Conservation (phyloP, 2,888 invertebrate species). For the Stenodera caucasica region DNA sequence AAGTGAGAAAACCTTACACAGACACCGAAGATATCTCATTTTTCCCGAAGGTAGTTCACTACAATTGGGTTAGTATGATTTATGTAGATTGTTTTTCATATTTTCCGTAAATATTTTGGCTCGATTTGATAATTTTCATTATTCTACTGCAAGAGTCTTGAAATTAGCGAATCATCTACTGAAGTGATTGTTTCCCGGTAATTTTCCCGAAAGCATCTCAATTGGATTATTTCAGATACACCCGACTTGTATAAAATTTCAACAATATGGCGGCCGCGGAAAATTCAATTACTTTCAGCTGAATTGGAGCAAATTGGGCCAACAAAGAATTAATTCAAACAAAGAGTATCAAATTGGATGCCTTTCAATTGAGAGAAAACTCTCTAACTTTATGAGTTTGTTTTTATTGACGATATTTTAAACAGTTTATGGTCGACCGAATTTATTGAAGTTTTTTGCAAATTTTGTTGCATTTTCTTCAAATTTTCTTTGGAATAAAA, state of each 20-base stretch:
- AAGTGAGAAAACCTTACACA: conserved; percentile 41
- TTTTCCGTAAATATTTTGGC: no score
- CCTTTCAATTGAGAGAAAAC: no score
- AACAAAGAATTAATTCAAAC: no score
- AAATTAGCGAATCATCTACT: no score
- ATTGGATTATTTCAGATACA: not conserved
- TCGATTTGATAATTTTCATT: no score
- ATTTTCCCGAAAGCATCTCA: not conserved
- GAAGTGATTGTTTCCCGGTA: not conserved
- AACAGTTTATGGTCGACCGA: no score
- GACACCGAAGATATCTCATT: conserved; percentile 50
- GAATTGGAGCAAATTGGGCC: not conserved
- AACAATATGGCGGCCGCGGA: not conserved
- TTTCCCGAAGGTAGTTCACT: conserved; percentile 57
- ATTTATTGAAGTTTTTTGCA: not conserved
- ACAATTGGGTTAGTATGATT: conserved; percentile 49
- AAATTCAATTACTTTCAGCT: not conserved
- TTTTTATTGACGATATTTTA: no score
- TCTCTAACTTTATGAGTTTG: no score
- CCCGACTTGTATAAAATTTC: not conserved
- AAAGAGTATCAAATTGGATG: no score
- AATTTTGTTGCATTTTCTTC: not conserved
- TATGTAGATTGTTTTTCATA: no score
- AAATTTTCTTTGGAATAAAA: no score
- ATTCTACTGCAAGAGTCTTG: no score